Base-by-base conservation (phyloP, 2,888 invertebrate genomes). In the Metellina segmentata region DNA sequence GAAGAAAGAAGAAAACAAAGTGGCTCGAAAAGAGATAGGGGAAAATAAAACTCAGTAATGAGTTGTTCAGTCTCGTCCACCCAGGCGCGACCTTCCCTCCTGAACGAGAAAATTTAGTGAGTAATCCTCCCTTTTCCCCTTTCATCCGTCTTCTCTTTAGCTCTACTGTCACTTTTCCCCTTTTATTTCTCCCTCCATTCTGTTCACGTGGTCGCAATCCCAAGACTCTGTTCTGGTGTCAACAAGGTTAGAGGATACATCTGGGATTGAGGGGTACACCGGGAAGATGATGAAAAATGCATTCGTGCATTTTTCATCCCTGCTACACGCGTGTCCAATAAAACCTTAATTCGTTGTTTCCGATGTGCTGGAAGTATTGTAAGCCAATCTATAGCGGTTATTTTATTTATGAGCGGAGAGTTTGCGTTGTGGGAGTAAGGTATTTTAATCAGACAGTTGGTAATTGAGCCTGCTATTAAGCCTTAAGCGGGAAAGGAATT, bases 21-120 rank as follows among this genome's bases (percentile, higher is more conserved):
- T n/a, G n/a, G 61, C 79, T 51, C 19, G 52, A 53, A 53, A 81
- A 87, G 87, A 87, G 79, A 87, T 87, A 87, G 87, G 70, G 70
- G 72, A 79, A 79, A 87, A 87, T 87, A 87, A 87, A 87, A 79
- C 87, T 81, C 72, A 19, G 87, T 87, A 87, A 87, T 87, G 87
- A 87, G 87, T 87, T 87, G 87, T 87, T 71, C 87, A 79, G 79
- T 81, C 48, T 34, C 79, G 53, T 48, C 70, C 87, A 87, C 51
- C 87, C 87, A 87, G 87, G 72, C 87, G 87, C 51, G 79, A 86
- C 87, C 87, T 81, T 81, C 79, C 87, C 71, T 11, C 79, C 51
- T 49, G 79, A 71, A 87, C 87, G 87, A 69, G 87, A 81, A 87
- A 87, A 87, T 87, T 87, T 81, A 87, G 87, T 87, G 71, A 79